Percentiles rank a stretch among this genome's conserved stretches.
phyloP scores from a whole-genome alignment of 2,797 vertebrate genomes.

The Taenioides sp. region DNA sequence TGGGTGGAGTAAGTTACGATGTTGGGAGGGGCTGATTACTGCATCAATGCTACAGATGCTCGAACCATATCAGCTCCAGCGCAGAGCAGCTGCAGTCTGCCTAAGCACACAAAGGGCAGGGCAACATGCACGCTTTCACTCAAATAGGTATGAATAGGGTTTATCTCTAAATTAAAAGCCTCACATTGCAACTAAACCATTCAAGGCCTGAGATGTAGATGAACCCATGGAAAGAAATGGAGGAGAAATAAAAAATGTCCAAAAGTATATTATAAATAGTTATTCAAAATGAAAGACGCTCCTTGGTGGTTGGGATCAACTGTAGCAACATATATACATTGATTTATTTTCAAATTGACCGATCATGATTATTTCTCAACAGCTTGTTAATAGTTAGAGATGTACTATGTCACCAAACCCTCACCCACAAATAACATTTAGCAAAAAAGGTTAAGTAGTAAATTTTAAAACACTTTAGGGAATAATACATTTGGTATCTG shows the following conservation, averaged over 20 bases:
- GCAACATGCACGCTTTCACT: slow-evolving; percentile 34
- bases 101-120: slow-evolving; percentile 65
- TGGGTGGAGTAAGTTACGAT: slow-evolving; percentile 70
- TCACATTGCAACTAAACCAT: neutral
- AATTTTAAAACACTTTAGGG: slow-evolving; percentile 2
- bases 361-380: no score
- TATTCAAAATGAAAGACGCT: no score
- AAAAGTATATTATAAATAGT: neutral
- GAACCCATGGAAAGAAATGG: no score
- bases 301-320: no score
- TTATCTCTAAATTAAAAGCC: neutral
- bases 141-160: neutral
- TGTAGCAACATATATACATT: neutral
- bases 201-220: neutral
- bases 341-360: neutral
- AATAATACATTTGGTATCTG: slow-evolving; percentile 13
- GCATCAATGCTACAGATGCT: slow-evolving; percentile 71
- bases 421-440: neutral
- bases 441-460: neutral
- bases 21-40: slow-evolving; percentile 71
- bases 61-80: slow-evolving; percentile 69
- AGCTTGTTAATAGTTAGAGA: no score
- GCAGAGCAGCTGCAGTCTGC: slow-evolving; percentile 64
- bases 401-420: neutral
- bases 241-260: neutral